Evolutionary conservation across 2,797 vertebrate genomes (phyloP).

Genomic region (Tokudaia tokunoshimensis): DNA sequence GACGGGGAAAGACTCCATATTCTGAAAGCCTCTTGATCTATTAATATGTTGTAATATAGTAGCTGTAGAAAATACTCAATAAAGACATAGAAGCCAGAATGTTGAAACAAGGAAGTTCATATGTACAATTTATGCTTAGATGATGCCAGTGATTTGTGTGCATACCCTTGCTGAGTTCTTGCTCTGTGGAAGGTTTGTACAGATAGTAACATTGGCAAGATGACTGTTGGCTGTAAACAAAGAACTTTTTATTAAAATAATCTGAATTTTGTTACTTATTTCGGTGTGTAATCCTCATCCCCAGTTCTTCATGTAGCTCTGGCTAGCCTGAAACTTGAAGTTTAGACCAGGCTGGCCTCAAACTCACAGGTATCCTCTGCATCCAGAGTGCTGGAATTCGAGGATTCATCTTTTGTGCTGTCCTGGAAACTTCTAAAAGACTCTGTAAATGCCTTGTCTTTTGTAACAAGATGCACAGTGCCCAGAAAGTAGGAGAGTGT

Average conservation of each 20-base stretch:
- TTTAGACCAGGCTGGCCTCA: background rate
- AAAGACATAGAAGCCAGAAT: constrained; percentile 28
- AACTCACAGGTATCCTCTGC: background rate
- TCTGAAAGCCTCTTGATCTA: constrained; percentile 62
- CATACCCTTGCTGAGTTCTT: background rate
- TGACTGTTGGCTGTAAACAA: background rate
- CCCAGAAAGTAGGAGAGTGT: background rate
- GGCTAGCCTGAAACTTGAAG: background rate
- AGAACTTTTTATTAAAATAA: constrained; percentile 51
- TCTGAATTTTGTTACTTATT: constrained; percentile 16
- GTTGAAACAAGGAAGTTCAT: constrained; percentile 53
- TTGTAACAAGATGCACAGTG: constrained; percentile 27
- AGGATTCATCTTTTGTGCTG: background rate
- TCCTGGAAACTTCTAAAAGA: constrained; percentile 15
- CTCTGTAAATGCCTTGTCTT: constrained; percentile 47
- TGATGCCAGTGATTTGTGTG: background rate
- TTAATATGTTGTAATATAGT: constrained; percentile 29
- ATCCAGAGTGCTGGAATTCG: background rate
- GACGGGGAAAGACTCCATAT: background rate
- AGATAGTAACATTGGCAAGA: constrained; percentile 22
- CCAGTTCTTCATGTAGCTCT: background rate
- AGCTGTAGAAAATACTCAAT: background rate
- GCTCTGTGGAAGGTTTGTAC: constrained; percentile 16
- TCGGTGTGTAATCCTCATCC: background rate
- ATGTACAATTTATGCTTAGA: background rate